Evolutionary conservation across 2,888 invertebrate genomes (phyloP), one percentile per base, ranked within the genome.

Genomic region (Chaetoderma sp.): DNA sequence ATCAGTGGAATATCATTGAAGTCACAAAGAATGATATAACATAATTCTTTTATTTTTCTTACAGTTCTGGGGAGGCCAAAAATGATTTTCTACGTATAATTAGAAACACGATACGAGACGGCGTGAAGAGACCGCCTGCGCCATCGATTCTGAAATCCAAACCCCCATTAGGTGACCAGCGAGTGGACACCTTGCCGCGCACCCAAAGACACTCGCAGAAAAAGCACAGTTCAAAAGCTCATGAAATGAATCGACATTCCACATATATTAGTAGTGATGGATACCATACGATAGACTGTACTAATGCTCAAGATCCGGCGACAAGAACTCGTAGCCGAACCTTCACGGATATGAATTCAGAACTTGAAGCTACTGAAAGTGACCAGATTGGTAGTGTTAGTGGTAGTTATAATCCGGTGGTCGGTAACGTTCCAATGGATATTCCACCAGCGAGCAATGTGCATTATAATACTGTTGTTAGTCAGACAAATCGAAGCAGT

Each of bases 11-110:
- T n/a, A n/a, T n/a, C n/a, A n/a, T n/a, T n/a, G n/a, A n/a, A n/a
- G n/a, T n/a, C n/a, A n/a, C n/a, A n/a, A n/a, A n/a, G n/a, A n/a
- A n/a, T n/a, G n/a, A n/a, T n/a, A n/a, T n/a, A n/a, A n/a, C n/a
- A n/a, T n/a, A n/a, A n/a, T n/a, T 30, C 54, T 23, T 65, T 47
- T 32, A 18, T 58, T 25, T 50, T 32, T 16, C 69, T 78, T 80
- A 28, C 83, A 96, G 96, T 87, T 96, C 97, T 60, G 93, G 93
- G 65, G 97, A 97, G 87, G 97, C 97, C 88, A 92, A 97, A 77
- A 96, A 96, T 88, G 96, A 96, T 75, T 98, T 98, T 90, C 90
- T 98, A 82, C 95, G 96, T 88, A 97, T 96, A 65, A 97, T 98
- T 81, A 91, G 98, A 62, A 97, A 97, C 88, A 97, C 97, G 75